These are phyloP conservation scores for Ophioninae sp. DNA, from an alignment of 2,888 invertebrate genomes.

Conservation along the genomic window DNA sequence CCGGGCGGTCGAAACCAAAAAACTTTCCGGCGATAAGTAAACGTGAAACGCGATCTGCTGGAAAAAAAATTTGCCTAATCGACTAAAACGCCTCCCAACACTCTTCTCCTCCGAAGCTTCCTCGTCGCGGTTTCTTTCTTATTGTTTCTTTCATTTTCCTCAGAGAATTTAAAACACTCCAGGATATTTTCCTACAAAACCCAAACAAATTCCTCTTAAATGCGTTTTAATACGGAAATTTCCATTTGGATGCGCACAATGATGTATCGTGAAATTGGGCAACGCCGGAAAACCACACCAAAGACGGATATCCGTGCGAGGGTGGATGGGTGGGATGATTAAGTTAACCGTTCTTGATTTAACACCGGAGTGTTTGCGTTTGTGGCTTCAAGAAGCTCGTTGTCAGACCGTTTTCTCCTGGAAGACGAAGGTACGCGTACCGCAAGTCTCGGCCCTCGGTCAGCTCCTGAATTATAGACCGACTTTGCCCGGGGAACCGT, in stretches of 20 bases:
- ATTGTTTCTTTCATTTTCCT: conserved; percentile 34
- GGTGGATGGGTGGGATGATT: conserved; percentile 55
- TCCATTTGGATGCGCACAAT: conserved; percentile 46
- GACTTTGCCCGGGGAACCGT: not conserved
- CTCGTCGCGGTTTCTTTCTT: not conserved
- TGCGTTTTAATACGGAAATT: not conserved
- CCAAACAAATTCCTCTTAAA: no score
- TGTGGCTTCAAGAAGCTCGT: conserved; percentile 68
- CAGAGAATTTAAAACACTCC: conserved; percentile 40
- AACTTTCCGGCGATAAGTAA: conserved; percentile 13
- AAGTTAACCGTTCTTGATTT: conserved; percentile 69
- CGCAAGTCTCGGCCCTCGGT: conserved; percentile 62
- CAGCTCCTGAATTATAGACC: conserved; percentile 51
- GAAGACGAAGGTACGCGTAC: conserved; percentile 78
- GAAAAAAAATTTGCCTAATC: conserved; percentile 66
- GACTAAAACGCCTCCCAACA: conserved; percentile 57
- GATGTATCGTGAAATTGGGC: conserved; percentile 64
- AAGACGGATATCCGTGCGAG: conserved; percentile 3
- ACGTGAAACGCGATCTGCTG: conserved; percentile 26
- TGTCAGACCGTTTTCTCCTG: conserved; percentile 68
- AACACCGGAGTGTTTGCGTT: conserved; percentile 56
- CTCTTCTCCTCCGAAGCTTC: conserved; percentile 25
- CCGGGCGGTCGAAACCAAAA: conserved; percentile 5
- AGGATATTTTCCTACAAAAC: not conserved
- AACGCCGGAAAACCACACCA: conserved; percentile 46